Conservation (phyloP, 1,140 invertebrate species). For the Trachymyrmex septentrionalis region DNA sequence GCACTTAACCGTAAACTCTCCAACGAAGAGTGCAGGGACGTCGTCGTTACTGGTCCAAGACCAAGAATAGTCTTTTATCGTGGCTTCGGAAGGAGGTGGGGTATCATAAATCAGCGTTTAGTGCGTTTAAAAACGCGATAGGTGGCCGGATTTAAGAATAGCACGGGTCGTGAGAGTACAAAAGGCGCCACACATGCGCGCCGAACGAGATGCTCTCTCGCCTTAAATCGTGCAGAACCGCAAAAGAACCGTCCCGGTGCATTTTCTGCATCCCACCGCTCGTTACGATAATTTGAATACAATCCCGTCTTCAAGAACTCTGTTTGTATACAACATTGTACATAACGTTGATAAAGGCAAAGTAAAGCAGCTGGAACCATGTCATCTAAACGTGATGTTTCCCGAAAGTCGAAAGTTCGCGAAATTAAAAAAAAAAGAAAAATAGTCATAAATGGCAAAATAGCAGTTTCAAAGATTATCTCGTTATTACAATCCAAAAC, state of each 20-base stretch:
- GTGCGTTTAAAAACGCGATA: conserved; percentile 75
- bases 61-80: conserved; percentile 72
- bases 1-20: conserved; percentile 48
- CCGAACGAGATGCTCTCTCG: conserved; percentile 28
- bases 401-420: not conserved
- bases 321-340: conserved; percentile 10
- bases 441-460: not conserved
- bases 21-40: conserved; percentile 59
- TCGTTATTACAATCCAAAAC: not conserved
- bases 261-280: conserved; percentile 33
- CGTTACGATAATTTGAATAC: conserved; percentile 30
- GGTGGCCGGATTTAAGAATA: conserved; percentile 76
- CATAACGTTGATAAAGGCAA: not conserved
- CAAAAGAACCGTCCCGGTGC: conserved; percentile 43
- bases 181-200: conserved; percentile 2
- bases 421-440: not conserved
- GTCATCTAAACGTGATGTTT: not conserved
- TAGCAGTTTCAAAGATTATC: not conserved
- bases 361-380: not conserved
- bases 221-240: conserved; percentile 56
- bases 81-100: conserved; percentile 58
- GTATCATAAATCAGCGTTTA: conserved; percentile 73
- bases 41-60: conserved; percentile 43
- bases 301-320: not conserved
- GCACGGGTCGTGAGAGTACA: conserved; percentile 34